These are phyloP conservation scores for Phymorhynchus buccinoides DNA, from an alignment of 1,140 invertebrate species.

Conservation along the genomic window DNA sequence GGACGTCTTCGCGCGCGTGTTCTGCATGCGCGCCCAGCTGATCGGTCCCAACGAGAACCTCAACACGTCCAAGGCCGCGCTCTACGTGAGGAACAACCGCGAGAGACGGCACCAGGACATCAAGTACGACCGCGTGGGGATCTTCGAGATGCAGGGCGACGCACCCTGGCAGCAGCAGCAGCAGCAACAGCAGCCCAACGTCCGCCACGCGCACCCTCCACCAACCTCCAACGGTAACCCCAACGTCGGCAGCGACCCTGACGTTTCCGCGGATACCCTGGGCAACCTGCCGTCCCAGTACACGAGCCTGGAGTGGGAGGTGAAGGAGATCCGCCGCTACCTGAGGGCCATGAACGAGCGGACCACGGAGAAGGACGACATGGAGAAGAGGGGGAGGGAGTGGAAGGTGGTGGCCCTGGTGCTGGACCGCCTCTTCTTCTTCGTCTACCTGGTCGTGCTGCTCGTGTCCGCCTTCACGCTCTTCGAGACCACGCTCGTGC, in stretches of 20 bases:
- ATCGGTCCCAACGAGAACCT: slow-evolving; percentile 45
- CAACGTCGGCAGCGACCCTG: slow-evolving; percentile 21
- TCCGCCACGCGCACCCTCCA: too few species aligned
- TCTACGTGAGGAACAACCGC: slow-evolving; percentile 44
- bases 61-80: background rate
- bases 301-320: slow-evolving; percentile 61
- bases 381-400: slow-evolving; percentile 64
- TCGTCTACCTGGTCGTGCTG: slow-evolving; percentile 68
- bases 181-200: too few species aligned
- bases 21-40: slow-evolving; percentile 69
- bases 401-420: slow-evolving; percentile 71
- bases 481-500: slow-evolving; percentile 60
- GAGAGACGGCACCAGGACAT: slow-evolving; percentile 48
- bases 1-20: slow-evolving; percentile 65
- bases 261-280: slow-evolving; percentile 33
- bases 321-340: slow-evolving; percentile 65
- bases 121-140: slow-evolving; percentile 57
- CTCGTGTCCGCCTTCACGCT: slow-evolving; percentile 68
- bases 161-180: slow-evolving; percentile 55
- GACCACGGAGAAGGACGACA: slow-evolving; percentile 59
- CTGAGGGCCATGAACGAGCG: slow-evolving; percentile 59
- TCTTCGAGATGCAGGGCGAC: slow-evolving; percentile 59
- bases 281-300: slow-evolving; percentile 36
- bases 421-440: slow-evolving; percentile 72
- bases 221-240: slow-evolving; percentile 39